phyloP scores from a whole-genome alignment of 1,140 invertebrate species.

The Eulimnadia texana region DNA sequence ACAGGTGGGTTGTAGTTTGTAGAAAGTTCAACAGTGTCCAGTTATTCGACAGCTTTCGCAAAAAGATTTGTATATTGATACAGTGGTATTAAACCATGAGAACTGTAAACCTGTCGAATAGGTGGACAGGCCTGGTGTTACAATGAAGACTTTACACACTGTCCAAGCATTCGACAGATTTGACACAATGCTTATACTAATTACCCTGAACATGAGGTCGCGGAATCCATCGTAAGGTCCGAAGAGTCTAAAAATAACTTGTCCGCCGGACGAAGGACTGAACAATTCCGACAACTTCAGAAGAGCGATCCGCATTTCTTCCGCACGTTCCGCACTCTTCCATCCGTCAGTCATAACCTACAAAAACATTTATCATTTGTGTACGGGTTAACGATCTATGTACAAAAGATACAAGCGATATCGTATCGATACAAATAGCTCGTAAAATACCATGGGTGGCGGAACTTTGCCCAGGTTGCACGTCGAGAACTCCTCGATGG shows the following conservation, averaged over 20 bases:
- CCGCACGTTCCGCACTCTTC: constrained; percentile 29
- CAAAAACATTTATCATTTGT: constrained; percentile 11
- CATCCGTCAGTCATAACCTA: constrained; percentile 33
- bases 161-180: too few species aligned
- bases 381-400: background rate
- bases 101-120: background rate
- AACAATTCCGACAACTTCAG: constrained; percentile 30
- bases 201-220: constrained; percentile 39
- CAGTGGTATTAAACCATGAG: too few species aligned
- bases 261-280: constrained; percentile 24
- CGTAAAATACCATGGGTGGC: constrained; percentile 29
- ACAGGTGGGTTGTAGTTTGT: background rate
- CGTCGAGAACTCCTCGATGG: constrained; percentile 35
- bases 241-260: constrained; percentile 35
- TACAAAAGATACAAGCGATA: background rate
- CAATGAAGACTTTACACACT: too few species aligned
- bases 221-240: constrained; percentile 32
- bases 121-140: too few species aligned
- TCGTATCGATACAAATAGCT: background rate
- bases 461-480: constrained; percentile 50
- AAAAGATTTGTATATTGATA: too few species aligned
- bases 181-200: background rate
- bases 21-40: background rate
- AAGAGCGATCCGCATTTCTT: constrained; percentile 35
- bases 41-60: too few species aligned